Evolutionary conservation across 2,888 invertebrate species (phyloP).

Genomic region (Diarsia dahlii): DNA sequence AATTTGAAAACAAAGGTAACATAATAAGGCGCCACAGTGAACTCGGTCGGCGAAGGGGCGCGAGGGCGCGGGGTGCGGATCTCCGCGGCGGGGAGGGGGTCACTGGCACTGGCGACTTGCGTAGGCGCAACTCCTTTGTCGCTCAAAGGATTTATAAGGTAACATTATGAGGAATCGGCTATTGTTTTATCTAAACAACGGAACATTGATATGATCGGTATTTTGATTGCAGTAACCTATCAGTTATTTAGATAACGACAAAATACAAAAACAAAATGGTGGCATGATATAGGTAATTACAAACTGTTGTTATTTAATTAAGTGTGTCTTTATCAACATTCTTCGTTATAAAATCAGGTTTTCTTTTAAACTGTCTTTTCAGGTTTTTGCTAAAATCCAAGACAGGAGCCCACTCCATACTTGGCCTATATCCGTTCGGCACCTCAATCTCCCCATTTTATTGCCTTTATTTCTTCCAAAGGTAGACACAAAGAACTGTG

Average conservation of each 20-base stretch:
- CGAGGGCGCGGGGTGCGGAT: constrained; percentile 57
- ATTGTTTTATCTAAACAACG: constrained; percentile 62
- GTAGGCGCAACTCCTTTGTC: constrained; percentile 87
- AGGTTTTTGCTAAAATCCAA: neutral
- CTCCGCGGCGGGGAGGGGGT: constrained; percentile 71
- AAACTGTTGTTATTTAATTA: constrained; percentile 13
- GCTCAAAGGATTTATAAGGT: constrained; percentile 82
- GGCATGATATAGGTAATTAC: constrained; percentile 13
- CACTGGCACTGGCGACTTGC: constrained; percentile 79
- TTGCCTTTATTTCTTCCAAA: constrained; percentile 87
- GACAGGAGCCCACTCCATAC: constrained; percentile 75
- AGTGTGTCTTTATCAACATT: neutral
- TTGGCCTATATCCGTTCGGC: constrained; percentile 75
- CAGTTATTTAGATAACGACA: constrained; percentile 39
- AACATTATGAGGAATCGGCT: constrained; percentile 77
- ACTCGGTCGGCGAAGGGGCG: constrained; percentile 67
- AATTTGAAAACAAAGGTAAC: constrained; percentile 91
- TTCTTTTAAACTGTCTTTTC: neutral
- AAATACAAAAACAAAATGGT: constrained; percentile 53
- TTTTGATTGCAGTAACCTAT: constrained; percentile 62
- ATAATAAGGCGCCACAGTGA: constrained; percentile 89
- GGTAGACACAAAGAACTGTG: constrained; percentile 88
- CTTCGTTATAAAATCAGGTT: neutral
- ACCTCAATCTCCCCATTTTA: constrained; percentile 85
- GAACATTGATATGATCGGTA: constrained; percentile 56